phyloP scores from a whole-genome alignment of 2,888 invertebrate genomes.

The Caenorhabditis panamensis region DNA sequence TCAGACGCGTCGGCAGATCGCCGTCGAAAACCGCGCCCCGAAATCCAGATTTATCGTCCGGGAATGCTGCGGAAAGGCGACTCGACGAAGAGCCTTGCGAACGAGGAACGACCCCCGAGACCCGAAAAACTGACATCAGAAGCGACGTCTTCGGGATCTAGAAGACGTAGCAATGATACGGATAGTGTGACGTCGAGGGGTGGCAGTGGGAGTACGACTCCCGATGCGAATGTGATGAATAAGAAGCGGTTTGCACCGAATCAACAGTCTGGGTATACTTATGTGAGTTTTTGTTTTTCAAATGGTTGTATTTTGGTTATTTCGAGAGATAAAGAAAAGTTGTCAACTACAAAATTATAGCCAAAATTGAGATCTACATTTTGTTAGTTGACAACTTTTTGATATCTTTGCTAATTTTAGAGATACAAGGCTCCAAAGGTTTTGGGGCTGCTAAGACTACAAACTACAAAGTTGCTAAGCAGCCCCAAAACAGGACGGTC shows the following conservation, averaged over 20 bases:
- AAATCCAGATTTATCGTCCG: constrained; percentile 59
- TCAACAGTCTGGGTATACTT: constrained; percentile 6
- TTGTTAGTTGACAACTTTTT: too few relatives aligned
- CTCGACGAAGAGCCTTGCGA: constrained; percentile 40
- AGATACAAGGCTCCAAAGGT: too few relatives aligned
- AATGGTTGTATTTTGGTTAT: too few relatives aligned
- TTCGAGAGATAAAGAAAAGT: too few relatives aligned
- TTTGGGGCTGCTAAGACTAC: too few relatives aligned
- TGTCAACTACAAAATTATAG: too few relatives aligned
- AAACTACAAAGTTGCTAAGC: too few relatives aligned
- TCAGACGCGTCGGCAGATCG: neutral
- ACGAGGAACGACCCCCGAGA: constrained; percentile 40
- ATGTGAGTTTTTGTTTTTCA: constrained; percentile 54
- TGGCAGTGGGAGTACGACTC: constrained; percentile 71
- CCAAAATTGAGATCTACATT: too few relatives aligned
- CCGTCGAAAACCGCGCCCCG: constrained; percentile 42
- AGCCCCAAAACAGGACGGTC: too few relatives aligned
- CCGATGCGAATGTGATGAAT: constrained; percentile 66
- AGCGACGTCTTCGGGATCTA: neutral
- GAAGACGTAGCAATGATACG: constrained; percentile 64
- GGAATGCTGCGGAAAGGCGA: constrained; percentile 56
- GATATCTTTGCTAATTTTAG: too few relatives aligned
- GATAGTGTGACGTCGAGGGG: constrained; percentile 66
- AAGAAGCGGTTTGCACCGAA: constrained; percentile 8
- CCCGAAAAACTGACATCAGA: constrained; percentile 43